A percentile compares a stretch with the other conserved stretches of the same genome.
phyloP scores from a whole-genome alignment of 2,888 invertebrate species.

The Parnassius smintheus region DNA sequence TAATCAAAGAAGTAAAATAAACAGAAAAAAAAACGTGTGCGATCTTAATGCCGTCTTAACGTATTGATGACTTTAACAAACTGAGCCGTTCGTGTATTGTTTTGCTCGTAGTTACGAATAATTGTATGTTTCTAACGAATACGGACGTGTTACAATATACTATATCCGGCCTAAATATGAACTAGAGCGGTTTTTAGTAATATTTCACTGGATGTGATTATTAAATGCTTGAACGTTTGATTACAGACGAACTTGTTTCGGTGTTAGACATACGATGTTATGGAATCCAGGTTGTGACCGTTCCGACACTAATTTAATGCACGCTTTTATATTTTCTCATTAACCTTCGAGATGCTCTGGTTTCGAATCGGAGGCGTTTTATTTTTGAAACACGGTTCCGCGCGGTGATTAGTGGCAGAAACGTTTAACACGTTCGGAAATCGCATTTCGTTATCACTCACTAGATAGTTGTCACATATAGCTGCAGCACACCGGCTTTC shows the following conservation, averaged over 20 bases:
- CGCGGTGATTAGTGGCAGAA: conserved; percentile 53
- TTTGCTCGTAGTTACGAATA: conserved; percentile 4
- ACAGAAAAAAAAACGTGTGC: conserved; percentile 25
- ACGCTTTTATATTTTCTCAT: conserved; percentile 76
- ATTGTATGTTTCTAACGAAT: conserved; percentile 20
- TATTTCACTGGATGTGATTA: neutral
- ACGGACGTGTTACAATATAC: conserved; percentile 23
- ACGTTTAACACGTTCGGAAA: conserved; percentile 49
- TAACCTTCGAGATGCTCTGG: conserved; percentile 78
- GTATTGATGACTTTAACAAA: conserved; percentile 20
- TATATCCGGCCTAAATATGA: conserved; percentile 25
- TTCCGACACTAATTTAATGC: conserved; percentile 66
- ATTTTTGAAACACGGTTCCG: conserved; percentile 77
- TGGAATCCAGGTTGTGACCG: conserved; percentile 45
- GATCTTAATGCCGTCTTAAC: neutral
- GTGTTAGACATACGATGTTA: neutral
- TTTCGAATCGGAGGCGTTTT: conserved; percentile 76
- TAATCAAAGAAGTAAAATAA: neutral
- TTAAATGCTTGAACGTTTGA: neutral
- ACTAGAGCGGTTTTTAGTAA: conserved; percentile 18
- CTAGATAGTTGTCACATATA: conserved; percentile 39
- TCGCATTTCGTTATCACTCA: conserved; percentile 40
- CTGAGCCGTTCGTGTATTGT: conserved; percentile 6
- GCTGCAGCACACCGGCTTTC: neutral
- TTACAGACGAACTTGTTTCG: neutral